Conservation (phyloP, 2,797 vertebrate species). For the Diglossa cyanea region DNA sequence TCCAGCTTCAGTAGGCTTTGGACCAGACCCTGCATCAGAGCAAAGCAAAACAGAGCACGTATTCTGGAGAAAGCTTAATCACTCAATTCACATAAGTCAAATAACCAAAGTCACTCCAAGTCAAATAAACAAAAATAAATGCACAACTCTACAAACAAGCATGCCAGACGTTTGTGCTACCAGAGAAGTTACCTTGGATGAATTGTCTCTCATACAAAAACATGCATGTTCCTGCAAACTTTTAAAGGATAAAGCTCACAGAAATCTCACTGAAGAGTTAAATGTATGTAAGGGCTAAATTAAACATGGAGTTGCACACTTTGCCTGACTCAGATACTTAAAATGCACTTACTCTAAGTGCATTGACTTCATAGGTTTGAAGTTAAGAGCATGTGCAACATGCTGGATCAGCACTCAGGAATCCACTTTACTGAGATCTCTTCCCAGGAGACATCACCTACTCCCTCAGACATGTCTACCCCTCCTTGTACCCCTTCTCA, state of each 20-base stretch:
- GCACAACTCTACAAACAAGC: background rate
- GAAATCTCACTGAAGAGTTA: background rate
- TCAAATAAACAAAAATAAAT: background rate
- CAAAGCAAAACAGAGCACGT: background rate
- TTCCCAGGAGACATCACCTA: background rate
- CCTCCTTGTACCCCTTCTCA: background rate
- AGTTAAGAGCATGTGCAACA: background rate
- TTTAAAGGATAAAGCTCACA: background rate
- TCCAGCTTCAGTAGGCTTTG: background rate
- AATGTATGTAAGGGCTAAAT: background rate
- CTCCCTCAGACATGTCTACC: background rate
- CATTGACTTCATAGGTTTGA: background rate
- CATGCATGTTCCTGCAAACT: background rate
- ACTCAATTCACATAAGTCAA: background rate
- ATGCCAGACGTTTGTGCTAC: rapidly evolving
- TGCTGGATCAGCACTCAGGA: background rate
- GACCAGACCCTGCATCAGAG: background rate
- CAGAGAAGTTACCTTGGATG: background rate
- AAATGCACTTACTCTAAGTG: background rate
- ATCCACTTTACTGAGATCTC: background rate
- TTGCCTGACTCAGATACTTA: background rate
- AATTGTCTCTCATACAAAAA: background rate
- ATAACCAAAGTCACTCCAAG: background rate
- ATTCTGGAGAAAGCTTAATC: background rate
- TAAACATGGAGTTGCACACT: background rate